Evolutionary conservation across 2,113 vertebrate genomes (phyloP).

Genomic region (Bos taurus): ARS-UCD2.0 NC_037351.1:39923501-39924000

Average conservation of each 20-base stretch:
- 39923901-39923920: neutral
- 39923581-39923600: neutral
- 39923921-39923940: fast-evolving
- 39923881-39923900: neutral
- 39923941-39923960: neutral
- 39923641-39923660: neutral
- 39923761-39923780: neutral
- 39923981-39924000: neutral
- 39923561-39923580: neutral
- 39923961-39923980: neutral
- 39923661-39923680: neutral
- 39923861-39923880: neutral
- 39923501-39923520: neutral
- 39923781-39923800: neutral
- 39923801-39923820: neutral
- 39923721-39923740: neutral
- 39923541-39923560: neutral
- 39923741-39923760: neutral
- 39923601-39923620: slow-evolving; percentile 50
- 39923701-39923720: neutral
- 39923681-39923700: neutral
- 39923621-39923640: slow-evolving; percentile 58
- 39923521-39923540: neutral
- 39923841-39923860: neutral
- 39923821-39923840: neutral